Evolutionary conservation across 2,113 vertebrate species (phyloP), one percentile per base, ranked within the genome.

Genomic region (Paradisaea rubra): DNA sequence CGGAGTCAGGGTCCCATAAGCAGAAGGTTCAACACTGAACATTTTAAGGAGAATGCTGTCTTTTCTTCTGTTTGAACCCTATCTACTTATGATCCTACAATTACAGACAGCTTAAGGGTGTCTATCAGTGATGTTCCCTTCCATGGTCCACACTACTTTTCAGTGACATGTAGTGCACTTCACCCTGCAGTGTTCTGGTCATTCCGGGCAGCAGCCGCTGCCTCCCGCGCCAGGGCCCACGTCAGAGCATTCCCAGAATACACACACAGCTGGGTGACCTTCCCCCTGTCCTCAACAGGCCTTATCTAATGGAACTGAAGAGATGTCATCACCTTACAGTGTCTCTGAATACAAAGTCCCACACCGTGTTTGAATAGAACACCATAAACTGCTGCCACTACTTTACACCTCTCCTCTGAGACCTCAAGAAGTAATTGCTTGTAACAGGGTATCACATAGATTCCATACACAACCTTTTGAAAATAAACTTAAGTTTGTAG

Each of bases 221-320:
- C 37, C 53, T 89, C 53, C 49, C 69, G 44, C 7, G 1, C 64
- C 76, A 69, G 45, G 71, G 60, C 57, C 24, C 4, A 5, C 25
- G 39, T 65, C 73, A 73, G 85, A 84, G 71, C 66, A 71, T 81
- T 73, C 92, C 81, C 91, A 92, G 96, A 95, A 95, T 54, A 86
- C 27, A 15, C 44, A 79, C 11, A 13, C 49, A 86, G 83, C 69
- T 91, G 69, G 80, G 63, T 91, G 94, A 93, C 74, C 88, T 91
- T 88, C 89, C 90, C 76, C 59, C 85, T 65, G 73, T 92, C 81
- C 69, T 88, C 86, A 92, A 15, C 79, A 24, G 14, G 45, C 25
- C 44, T 95, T 92, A 95, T 96, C 96, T 81, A 65, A 91, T 39
- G 71, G 25, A 85, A 73, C 52, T 8, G 1, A 35, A 89, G 84